Evolutionary conservation across 2,888 invertebrate species (phyloP), one percentile per base, ranked within the genome.

Genomic region (Thalpophila matura): DNA sequence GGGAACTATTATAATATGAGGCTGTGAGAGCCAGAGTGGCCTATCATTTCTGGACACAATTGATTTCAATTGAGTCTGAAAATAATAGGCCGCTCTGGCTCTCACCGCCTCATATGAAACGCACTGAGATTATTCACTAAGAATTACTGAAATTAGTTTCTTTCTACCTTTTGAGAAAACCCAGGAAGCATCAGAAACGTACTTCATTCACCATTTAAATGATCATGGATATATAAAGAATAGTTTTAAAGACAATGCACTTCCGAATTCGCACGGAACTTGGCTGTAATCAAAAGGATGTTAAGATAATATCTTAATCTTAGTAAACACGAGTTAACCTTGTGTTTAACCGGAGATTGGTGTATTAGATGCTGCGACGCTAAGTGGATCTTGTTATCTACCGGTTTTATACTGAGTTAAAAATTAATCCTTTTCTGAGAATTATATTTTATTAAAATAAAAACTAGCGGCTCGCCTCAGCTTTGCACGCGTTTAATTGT

Each of bases 191-290:
- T 18, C 40, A 24, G 33, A 40, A 50, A 14, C 16, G 22, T 46
- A 4, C 12, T 31, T 31, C n/a, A 60, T 37, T 35, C 24, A 54
- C 24, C n/a, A 16, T 26, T 12, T 68, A 68, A 70, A 56, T 47
- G 16, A 73, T 38, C 51, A 68, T 35, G 70, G 74, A 56, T 35
- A 27, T 24, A 24, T 29, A 31, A 55, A 46, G 37, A 67, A 74
- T 74, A 12, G 24, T 46, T 33, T 0, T 2, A 16, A 47, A 69
- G 20, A 75, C 75, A 77, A 76, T 77, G 35, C 35, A 53, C 51
- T 77, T 77, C 74, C 76, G 53, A 64, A 66, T 64, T 77, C 78
- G 60, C 76, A 77, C 78, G 76, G 76, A 70, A 77, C 53, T 69
- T 14, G n/a, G 5, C 18, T 7, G 22, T 37, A 38, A 57, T 45